Percentiles rank a stretch among this genome's conserved stretches.
Evolutionary conservation across 2,888 invertebrate genomes (phyloP).

Genomic region (Cryptocephalus moraei): DNA sequence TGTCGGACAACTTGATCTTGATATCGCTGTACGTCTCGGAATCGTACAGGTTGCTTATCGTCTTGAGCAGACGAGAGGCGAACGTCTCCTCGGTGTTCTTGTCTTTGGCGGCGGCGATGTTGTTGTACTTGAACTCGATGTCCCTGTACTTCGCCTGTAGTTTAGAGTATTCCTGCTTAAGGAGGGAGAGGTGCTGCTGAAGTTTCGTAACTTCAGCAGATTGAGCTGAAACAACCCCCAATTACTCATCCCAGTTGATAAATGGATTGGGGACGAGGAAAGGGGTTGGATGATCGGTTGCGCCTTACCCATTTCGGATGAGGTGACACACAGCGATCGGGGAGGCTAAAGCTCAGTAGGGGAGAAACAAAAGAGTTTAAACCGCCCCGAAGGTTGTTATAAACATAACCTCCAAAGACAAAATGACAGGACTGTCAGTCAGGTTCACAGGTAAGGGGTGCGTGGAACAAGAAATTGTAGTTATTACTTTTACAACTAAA

Average conservation of each 20-base stretch:
- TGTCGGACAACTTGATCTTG: constrained; percentile 54
- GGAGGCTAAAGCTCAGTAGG: no score
- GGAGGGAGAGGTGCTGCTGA: constrained; percentile 75
- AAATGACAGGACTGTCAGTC: no score
- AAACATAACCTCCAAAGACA: no score
- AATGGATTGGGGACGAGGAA: no score
- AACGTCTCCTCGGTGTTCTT: constrained; percentile 64
- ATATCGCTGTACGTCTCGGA: constrained; percentile 77
- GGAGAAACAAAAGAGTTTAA: no score
- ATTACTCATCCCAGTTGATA: background rate
- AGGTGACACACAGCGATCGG: no score
- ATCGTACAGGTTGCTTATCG: constrained; percentile 72
- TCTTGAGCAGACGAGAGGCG: constrained; percentile 70
- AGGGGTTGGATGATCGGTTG: no score
- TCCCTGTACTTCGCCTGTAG: constrained; percentile 73
- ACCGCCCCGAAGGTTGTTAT: no score
- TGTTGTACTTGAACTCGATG: constrained; percentile 74
- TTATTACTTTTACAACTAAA: no score
- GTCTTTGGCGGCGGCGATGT: constrained; percentile 52
- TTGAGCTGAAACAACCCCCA: constrained; percentile 40
- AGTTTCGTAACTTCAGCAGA: constrained; percentile 54
- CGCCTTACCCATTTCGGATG: constrained; percentile 2
- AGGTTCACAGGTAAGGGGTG: no score
- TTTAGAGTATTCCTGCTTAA: constrained; percentile 87
- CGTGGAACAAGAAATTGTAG: no score